Conservation (phyloP, 2,113 vertebrate genomes). For the Actenoides hombroni region DNA sequence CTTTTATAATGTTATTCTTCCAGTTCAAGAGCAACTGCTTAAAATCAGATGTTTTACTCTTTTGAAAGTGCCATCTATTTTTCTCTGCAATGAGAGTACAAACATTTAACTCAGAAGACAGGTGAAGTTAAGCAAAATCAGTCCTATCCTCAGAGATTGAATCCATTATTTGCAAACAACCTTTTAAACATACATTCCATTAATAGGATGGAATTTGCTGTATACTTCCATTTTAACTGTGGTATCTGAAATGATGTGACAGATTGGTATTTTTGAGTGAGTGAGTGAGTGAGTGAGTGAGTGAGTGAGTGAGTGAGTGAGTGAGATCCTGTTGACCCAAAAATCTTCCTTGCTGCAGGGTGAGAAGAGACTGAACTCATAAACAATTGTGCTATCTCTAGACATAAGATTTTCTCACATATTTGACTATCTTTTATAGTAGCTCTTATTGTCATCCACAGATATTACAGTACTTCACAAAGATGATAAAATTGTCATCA, state of each 20-base stretch:
- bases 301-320: too few species aligned
- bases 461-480: not conserved
- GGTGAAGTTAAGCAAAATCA: not conserved
- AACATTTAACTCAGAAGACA: not conserved
- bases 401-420: not conserved
- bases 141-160: not conserved
- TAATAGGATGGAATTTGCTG: not conserved
- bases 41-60: not conserved
- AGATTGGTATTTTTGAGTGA: not conserved
- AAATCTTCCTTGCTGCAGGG: not conserved
- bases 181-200: not conserved
- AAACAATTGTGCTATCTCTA: not conserved
- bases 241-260: not conserved
- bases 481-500: not conserved
- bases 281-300: too few species aligned
- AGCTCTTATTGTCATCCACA: not conserved
- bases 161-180: not conserved
- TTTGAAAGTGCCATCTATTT: not conserved
- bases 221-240: not conserved
- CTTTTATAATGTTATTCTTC: not conserved
- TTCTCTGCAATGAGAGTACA: not conserved
- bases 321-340: not conserved
- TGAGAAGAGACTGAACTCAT: not conserved
- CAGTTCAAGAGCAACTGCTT: not conserved
- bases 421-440: not conserved